phyloP scores from a whole-genome alignment of 2,888 invertebrate genomes.

The Callimorpha dominula region DNA sequence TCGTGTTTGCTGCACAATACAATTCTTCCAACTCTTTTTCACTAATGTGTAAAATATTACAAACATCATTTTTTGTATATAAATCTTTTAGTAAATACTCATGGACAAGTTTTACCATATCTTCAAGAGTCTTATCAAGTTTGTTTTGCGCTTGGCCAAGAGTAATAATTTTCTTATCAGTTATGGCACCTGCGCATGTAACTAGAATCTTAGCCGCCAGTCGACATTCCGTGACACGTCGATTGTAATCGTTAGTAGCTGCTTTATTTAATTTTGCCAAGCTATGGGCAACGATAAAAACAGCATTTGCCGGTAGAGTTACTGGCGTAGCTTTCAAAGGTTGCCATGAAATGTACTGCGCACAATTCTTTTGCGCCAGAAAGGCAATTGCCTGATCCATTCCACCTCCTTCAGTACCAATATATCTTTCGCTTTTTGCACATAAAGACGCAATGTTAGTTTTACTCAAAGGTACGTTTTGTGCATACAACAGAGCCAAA shows the following conservation, averaged over 20 bases:
- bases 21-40: constrained; percentile 87
- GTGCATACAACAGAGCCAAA: constrained; percentile 90
- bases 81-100: constrained; percentile 88
- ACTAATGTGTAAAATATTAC: constrained; percentile 85
- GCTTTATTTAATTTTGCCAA: constrained; percentile 97
- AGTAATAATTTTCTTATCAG: constrained; percentile 89
- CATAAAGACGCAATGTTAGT: constrained; percentile 93
- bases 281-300: constrained; percentile 98
- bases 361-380: constrained; percentile 93
- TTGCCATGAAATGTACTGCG: constrained; percentile 97
- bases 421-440: constrained; percentile 96
- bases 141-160: constrained; percentile 92
- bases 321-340: constrained; percentile 93
- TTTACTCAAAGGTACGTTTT: constrained; percentile 77
- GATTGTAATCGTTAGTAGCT: constrained; percentile 96
- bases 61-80: constrained; percentile 91
- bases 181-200: constrained; percentile 68
- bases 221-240: constrained; percentile 97
- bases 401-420: constrained; percentile 99
- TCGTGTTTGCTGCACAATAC: constrained; percentile 84
- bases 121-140: constrained; percentile 87
- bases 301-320: constrained; percentile 92
- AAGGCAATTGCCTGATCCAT: constrained; percentile 99
- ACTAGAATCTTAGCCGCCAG: constrained; percentile 93
- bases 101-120: constrained; percentile 90